Base-by-base conservation (phyloP, 2,888 invertebrate genomes). In the Hydropsyche betteni region DNA sequence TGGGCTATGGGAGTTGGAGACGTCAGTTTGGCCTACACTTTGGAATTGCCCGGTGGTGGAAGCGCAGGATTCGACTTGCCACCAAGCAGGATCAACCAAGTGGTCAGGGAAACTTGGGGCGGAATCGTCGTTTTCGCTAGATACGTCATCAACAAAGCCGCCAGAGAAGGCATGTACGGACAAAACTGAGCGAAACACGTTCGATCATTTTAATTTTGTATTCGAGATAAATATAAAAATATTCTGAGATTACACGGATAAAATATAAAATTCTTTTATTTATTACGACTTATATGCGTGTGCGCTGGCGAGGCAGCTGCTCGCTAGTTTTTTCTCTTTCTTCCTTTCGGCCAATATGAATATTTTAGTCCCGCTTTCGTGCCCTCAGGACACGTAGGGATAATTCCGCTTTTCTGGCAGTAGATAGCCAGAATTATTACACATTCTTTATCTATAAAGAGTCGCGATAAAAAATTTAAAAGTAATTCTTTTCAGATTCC, bases 1-100 rank as follows among this genome's bases (percentile, higher is more conserved):
- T 93, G 90, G 82, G 90, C 90, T 0, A 89, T 89, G 81, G 88
- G 81, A 0, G 84, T 85, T 8, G 88, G 84, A 53, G 88, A 88
- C 0, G 87, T 91, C 69, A 88, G 89, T 0, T 82, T 92, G 12
- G 81, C 90, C 0, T 91, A 90, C 79, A 91, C 91, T 4, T 86
- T 90, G 80, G 92, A 92, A 82, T 81, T 93, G 75, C 91, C 92
- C 0, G 89, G 88, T 74, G 88, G 90, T 33, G 80, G 82, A 6
- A 80, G 81, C 3, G 81, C 81, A 7, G 91, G 90, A 1, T 92
- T 92, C 82, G 84, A 90, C 81, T 85, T 91, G 0, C 84, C 88
- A 4, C 85, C 90, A 0, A 81, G 81, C 0, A 86, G 87, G 78
- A 92, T 93, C 79, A 80, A 84, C 55, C 86, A 87, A 24, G 88